A percentile compares a stretch with the other conserved stretches of the same genome.
Evolutionary conservation across 2,888 invertebrate species (phyloP).

Genomic region (Trichacis sp.): DNA sequence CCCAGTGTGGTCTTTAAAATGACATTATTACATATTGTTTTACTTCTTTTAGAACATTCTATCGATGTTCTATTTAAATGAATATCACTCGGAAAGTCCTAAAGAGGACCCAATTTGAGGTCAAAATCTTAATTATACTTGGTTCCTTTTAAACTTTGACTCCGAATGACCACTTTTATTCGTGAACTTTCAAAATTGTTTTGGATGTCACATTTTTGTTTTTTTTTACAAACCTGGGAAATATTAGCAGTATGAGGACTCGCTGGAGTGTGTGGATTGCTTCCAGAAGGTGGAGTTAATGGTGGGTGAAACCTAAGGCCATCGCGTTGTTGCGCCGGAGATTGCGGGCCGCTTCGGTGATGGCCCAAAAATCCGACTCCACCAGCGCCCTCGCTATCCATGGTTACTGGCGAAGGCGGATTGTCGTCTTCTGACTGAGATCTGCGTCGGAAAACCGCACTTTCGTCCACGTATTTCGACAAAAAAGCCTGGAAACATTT

Average conservation of each 20-base stretch:
- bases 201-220: not conserved
- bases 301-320: conserved; percentile 88
- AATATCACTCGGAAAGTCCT: too few relatives aligned
- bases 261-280: conserved; percentile 88
- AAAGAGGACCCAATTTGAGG: too few relatives aligned
- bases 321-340: conserved; percentile 75
- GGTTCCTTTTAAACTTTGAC: too few relatives aligned
- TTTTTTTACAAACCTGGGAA: conserved; percentile 61
- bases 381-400: conserved; percentile 74
- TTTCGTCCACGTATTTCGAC: conserved; percentile 93
- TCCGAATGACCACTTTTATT: too few relatives aligned
- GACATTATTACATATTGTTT: too few relatives aligned
- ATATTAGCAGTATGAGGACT: conserved; percentile 79
- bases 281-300: conserved; percentile 82
- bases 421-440: conserved; percentile 96
- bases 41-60: too few relatives aligned
- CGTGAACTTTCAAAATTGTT: not conserved
- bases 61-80: too few relatives aligned
- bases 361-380: conserved; percentile 67
- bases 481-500: conserved; percentile 79
- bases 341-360: conserved; percentile 75
- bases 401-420: conserved; percentile 92
- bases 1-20: too few relatives aligned
- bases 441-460: conserved; percentile 82
- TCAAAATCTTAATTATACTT: too few relatives aligned